These are phyloP conservation scores for Psittacula echo DNA, from an alignment of 2,797 vertebrate species.

Conservation along the genomic window DNA sequence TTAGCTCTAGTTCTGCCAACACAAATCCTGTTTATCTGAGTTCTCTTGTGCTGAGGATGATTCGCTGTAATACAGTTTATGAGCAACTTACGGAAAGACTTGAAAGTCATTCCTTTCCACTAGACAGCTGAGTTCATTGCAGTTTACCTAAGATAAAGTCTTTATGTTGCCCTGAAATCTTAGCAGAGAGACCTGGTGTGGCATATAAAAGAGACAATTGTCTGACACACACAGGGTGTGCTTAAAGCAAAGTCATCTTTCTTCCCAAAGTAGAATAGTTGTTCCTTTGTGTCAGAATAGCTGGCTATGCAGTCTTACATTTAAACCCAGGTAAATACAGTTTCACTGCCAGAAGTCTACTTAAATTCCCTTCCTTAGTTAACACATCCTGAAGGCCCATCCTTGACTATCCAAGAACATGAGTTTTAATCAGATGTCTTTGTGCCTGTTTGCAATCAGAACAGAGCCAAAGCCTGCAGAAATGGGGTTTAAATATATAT, in stretches of 20 bases:
- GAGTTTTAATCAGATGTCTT: neutral
- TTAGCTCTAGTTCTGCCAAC: constrained; percentile 30
- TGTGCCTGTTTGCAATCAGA: accelerated
- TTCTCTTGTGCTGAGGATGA: neutral
- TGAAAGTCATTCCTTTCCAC: neutral
- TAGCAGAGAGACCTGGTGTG: neutral
- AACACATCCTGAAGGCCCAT: neutral
- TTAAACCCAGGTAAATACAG: neutral
- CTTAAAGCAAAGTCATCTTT: neutral
- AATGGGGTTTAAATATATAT: neutral
- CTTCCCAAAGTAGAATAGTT: neutral
- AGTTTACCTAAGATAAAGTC: neutral
- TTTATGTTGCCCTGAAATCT: neutral
- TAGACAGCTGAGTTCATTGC: neutral
- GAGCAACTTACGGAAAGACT: neutral
- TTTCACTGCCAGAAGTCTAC: neutral
- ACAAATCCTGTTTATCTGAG: constrained; percentile 41
- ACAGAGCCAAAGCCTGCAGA: neutral
- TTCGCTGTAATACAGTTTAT: neutral
- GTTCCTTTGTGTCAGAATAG: neutral
- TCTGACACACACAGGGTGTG: neutral
- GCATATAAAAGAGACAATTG: neutral
- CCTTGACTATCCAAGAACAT: neutral
- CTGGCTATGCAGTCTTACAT: neutral
- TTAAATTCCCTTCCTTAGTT: neutral